Base-by-base conservation (phyloP, 1,140 invertebrate species). In the Eueides isabella region DNA sequence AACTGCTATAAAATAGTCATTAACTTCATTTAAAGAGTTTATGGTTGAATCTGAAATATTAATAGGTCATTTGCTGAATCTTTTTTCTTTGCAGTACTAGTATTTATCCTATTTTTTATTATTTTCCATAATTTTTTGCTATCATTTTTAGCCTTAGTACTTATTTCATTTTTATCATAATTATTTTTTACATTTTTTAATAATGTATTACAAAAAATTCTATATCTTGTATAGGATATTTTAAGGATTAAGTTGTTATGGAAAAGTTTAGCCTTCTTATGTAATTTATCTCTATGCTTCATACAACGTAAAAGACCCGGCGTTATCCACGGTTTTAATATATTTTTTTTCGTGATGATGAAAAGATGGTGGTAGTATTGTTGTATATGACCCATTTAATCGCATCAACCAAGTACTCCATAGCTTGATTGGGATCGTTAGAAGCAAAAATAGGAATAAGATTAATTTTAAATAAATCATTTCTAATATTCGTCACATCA, bases 141-240 rank as follows among this genome's bases (percentile, higher is more conserved):
- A 44, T 41, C n/a, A 28, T 44, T 41, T 2, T 31, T 31, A 11
- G 65, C 65, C 14, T 28, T 38, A 23, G n/a, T n/a, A n/a, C 30
- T 16, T 35, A 72, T 41, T 48, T 44, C 5, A 33, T 68, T 16
- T 7, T 31, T 2, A n/a, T 74, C 72, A 31, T 74, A 68, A n/a
- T 33, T 55, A 16, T 12, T 67, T 68, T 74, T 74, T 30, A 71
- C n/a, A n/a, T 68, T 68, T 74, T 68, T 63, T 64, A 74, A 33
- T 5, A 74, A 9, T 11, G 7, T 19, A 65, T 64, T 68, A 63
- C 66, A 74, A 64, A 68, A 74, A 33, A 48, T 68, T 31, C 67
- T 74, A 16, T 74, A 69, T 5, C 72, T 55, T 28, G 38, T 68
- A 28, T 64, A 69, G 14, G 66, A 55, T 23, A 69, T n/a, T 29